These are phyloP conservation scores for Grammomys surdaster DNA, from an alignment of 2,113 vertebrate genomes.

Conservation along the genomic window DNA sequence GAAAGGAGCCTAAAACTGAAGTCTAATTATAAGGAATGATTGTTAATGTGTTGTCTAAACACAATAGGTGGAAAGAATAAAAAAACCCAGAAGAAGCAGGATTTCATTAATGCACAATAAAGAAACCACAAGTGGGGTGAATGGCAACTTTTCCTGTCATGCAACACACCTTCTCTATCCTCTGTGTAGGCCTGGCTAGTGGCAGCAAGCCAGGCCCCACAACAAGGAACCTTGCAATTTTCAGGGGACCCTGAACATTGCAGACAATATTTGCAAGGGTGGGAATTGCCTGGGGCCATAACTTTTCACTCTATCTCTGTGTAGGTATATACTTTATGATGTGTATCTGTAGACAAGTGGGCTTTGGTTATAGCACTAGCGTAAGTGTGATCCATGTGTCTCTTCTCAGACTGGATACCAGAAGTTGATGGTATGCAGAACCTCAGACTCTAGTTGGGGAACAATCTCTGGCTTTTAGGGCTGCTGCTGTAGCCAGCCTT, in stretches of 20 bases:
- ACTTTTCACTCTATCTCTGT: neutral
- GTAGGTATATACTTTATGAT: neutral
- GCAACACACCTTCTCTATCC: neutral
- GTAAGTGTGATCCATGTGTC: neutral
- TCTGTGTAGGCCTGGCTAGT: neutral
- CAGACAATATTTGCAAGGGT: neutral
- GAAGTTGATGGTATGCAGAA: neutral
- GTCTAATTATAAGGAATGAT: conserved; percentile 97
- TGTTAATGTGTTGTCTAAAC: conserved; percentile 93
- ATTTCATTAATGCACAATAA: conserved; percentile 97
- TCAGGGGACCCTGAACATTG: neutral
- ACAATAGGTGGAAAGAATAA: conserved; percentile 99
- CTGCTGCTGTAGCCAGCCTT: neutral
- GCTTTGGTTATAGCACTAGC: neutral
- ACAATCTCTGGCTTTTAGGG: neutral
- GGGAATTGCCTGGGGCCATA: neutral
- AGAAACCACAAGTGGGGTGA: conserved; percentile 92
- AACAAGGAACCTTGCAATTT: neutral
- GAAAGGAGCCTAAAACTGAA: conserved; percentile 96
- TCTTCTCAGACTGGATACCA: neutral
- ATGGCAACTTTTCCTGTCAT: conserved; percentile 46
- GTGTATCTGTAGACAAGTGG: neutral
- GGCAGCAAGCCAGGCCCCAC: neutral
- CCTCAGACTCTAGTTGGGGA: neutral
- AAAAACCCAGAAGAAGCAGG: conserved; percentile 95